phyloP scores from a whole-genome alignment of 2,113 vertebrate genomes.

The Nyctibius bracteatus region DNA sequence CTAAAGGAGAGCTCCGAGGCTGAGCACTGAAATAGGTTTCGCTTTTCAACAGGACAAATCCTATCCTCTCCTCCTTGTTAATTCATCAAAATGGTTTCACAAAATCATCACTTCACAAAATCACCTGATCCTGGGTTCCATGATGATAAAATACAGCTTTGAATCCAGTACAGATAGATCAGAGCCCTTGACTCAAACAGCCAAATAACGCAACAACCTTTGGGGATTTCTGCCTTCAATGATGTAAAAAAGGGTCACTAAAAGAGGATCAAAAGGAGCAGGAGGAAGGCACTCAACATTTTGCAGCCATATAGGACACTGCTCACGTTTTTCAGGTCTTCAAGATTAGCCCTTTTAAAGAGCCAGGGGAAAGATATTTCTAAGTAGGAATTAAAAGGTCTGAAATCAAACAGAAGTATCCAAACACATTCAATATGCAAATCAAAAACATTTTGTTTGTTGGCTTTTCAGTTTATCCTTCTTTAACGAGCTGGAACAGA shows the following conservation, averaged over 20 bases:
- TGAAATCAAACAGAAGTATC: neutral
- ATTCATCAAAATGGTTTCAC: neutral
- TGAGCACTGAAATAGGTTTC: neutral
- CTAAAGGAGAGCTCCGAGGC: neutral
- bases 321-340: neutral
- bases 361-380: neutral
- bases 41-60: neutral
- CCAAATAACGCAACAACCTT: neutral
- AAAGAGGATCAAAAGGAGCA: neutral
- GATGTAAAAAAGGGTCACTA: neutral
- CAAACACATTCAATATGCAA: neutral
- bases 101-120: neutral
- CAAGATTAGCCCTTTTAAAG: neutral
- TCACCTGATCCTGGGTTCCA: neutral
- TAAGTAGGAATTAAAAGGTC: neutral
- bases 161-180: neutral
- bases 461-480: conserved; percentile 17
- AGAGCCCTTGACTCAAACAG: neutral
- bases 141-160: neutral
- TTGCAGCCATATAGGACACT: neutral
- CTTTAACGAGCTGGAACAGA: conserved; percentile 3
- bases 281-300: neutral
- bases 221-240: neutral
- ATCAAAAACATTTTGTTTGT: neutral
- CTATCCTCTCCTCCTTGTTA: neutral